Base-by-base conservation (phyloP, 2,113 vertebrate genomes). In the Nanorana parkeri region DNA sequence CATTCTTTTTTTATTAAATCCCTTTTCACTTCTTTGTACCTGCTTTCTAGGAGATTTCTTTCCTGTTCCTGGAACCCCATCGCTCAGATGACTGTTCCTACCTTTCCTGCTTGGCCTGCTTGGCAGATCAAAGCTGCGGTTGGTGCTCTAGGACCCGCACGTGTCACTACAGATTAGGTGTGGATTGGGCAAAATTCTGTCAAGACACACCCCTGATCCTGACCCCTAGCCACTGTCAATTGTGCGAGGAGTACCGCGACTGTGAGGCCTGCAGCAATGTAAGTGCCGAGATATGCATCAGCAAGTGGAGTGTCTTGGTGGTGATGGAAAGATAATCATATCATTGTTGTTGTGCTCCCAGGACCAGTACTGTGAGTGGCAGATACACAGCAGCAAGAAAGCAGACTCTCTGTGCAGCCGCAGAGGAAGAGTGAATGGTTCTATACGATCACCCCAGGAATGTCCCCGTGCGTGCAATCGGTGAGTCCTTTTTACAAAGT, bases 281-380 rank as follows among this genome's bases (percentile, higher is more conserved):
- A 69, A 60, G 78, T 5, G 0, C 28, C 4, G 0, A 36, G 26
- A 13, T 3, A 26, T n/a, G 0, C 3, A 17, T 19, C 15, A n/a
- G 51, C 2, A 52, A 7, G 17, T 0, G 0, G n/a, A 13, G 20
- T 47, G 5, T 47, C 41, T 47, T 47, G 3, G 41, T 10, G 6
- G 63, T 52, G 11, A 17, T 54, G 67, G 13, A 36, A 0, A 15
- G 5, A 11, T 47, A 47, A 47, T 47, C 2, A 10, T 47, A 47
- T 56, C n/a, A n/a, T n/a, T 20, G 15, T 29, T 23, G 17, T 32
- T 15, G 28, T 51, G 28, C 26, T 52, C 7, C 8, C 78, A 97
- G 96, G 96, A 97, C n/a, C 90, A 90, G 5, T 96, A 92, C 81
- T 97, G 96, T 0, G 96, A 97, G 86, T 97, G 96, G 96, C 96